Conservation (phyloP, 1,140 invertebrate genomes). For the Zaprionus tsacasi region DNA sequence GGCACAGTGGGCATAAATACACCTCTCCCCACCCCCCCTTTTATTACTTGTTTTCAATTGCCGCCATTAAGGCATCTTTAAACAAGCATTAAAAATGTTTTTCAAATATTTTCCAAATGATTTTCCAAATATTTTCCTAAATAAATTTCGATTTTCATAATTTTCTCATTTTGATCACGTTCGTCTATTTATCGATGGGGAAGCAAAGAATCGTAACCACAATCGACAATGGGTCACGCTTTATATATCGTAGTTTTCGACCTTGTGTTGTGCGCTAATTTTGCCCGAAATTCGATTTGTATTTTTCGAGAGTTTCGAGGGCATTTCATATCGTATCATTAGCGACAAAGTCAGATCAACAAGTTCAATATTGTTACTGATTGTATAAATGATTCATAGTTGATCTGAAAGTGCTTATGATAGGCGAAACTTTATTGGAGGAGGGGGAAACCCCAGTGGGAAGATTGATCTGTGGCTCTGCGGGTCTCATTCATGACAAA, state of each 20-base stretch:
- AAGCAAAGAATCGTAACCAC: neutral
- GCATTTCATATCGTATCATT: neutral
- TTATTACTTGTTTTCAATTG: no score
- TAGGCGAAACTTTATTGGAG: neutral
- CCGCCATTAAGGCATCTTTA: neutral
- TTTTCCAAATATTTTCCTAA: neutral
- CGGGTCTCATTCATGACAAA: no score
- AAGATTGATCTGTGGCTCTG: no score
- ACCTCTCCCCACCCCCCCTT: no score
- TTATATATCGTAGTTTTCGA: neutral
- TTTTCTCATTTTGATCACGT: neutral
- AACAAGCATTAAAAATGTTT: neutral
- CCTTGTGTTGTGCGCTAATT: slow-evolving; percentile 5
- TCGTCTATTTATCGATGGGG: neutral
- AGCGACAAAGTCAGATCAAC: neutral
- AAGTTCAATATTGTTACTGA: neutral
- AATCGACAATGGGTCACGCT: neutral
- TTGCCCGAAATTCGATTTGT: slow-evolving; percentile 3
- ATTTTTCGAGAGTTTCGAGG: neutral
- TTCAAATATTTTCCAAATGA: no score
- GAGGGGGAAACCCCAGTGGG: no score
- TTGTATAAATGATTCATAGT: neutral
- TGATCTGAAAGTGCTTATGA: neutral
- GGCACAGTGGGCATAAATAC: neutral
- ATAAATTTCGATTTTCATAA: neutral